Conservation (phyloP, 2,888 invertebrate species). For the Lasioglossum morio region DNA sequence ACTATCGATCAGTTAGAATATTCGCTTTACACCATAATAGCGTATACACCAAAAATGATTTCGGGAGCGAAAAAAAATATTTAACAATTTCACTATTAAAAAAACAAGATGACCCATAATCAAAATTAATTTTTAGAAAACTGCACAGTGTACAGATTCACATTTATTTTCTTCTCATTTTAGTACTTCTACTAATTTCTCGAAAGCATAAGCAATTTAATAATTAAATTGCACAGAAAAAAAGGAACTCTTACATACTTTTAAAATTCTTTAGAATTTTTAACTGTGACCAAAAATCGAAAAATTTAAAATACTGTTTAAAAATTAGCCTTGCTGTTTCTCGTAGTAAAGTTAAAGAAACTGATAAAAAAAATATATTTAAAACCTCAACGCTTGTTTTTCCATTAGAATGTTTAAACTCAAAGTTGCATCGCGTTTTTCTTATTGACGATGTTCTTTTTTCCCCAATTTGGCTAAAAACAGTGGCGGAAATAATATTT, state of each 20-base stretch:
- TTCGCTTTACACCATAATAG: slow-evolving; percentile 35
- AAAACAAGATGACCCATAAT: background rate
- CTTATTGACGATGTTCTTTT: background rate
- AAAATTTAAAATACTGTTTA: background rate
- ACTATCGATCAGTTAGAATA: slow-evolving; percentile 32
- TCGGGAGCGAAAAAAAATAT: slow-evolving; percentile 15
- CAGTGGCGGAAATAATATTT: slow-evolving; percentile 3
- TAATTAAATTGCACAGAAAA: background rate
- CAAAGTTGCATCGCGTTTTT: background rate
- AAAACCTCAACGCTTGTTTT: background rate
- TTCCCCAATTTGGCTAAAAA: background rate
- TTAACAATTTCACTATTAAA: background rate
- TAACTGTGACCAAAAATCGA: background rate
- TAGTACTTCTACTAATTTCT: background rate
- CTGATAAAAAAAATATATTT: background rate
- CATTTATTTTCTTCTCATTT: background rate
- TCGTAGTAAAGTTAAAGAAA: background rate
- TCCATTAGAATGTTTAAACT: background rate
- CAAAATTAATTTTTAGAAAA: background rate
- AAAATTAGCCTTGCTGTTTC: background rate
- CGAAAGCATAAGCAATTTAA: background rate
- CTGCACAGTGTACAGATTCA: background rate
- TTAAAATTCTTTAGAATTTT: background rate
- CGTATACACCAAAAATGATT: slow-evolving; percentile 7
- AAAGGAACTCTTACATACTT: background rate